Base-by-base conservation (phyloP, 2,113 vertebrate species). In the Nannobrachium achirus region DNA sequence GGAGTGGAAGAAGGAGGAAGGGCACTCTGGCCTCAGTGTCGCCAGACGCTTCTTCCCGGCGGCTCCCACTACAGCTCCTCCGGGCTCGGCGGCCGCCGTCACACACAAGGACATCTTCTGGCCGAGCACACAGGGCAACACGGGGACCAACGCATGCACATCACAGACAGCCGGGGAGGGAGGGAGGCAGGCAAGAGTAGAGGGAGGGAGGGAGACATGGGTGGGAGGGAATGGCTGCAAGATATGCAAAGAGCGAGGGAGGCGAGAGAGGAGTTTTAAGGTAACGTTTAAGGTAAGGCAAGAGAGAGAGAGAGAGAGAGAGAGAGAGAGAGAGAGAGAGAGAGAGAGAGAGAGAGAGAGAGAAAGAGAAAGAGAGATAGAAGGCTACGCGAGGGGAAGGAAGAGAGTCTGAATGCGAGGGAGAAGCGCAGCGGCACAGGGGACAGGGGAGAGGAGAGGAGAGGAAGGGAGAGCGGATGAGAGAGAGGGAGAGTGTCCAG, bases 91-190 rank as follows among this genome's bases (percentile, higher is more conserved):
- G 46, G 41, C 68, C 2, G 46, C 60, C 46, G 64, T 71, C 64
- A 80, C 39, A 18, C 77, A 84, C 53, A 56, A 73, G 76, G 72
- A 72, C 82, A 84, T 82, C 69, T 67, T 87, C 63, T 63, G 66
- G 69, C 63, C 57, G 52, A 41, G 40, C 15, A 42, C 39, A 64
- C 68, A 42, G 40, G 38, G 65, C 67, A 41, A 7, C 14, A 60
- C 66, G 55, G 51, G 33, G 69, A 58, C 69, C 49, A 16, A 50
- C 16, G 67, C 61, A 63, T 46, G 25, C 58, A 59, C 63, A n/a
- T n/a, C n/a, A 66, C 56, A 57, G 59, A 59, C 58, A 57, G 52
- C 46, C 49, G 57, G 50, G 53, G 10, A 45, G 41, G 33, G 7
- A 44, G 40, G 40, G 33, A 20, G 14, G 20, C 2, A 42, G 38